Evolutionary conservation across 1,140 invertebrate species (phyloP).

Genomic region (Panagrolaimus sp.): DNA sequence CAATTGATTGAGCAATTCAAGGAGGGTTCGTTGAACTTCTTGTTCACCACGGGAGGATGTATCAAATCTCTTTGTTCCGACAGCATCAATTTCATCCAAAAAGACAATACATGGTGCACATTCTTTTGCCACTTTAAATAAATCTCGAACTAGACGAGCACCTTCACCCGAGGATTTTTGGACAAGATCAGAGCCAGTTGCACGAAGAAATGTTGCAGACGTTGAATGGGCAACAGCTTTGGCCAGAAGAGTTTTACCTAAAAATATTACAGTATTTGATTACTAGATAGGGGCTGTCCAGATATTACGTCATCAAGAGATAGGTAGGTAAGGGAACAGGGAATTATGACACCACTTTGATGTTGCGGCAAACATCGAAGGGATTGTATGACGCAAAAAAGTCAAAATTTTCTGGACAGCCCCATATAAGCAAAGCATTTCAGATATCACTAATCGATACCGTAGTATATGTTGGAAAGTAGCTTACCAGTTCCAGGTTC

Average conservation of each 20-base stretch:
- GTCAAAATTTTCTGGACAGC: not conserved
- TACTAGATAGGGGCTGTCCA: too few species aligned
- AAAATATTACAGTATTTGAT: conserved; percentile 2
- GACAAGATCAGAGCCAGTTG: conserved; percentile 49
- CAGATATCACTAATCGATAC: not conserved
- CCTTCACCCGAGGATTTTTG: conserved; percentile 50
- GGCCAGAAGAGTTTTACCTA: conserved; percentile 46
- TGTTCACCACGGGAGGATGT: too few species aligned
- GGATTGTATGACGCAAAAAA: not conserved
- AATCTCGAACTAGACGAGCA: conserved; percentile 42
- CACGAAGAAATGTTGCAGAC: conserved; percentile 46
- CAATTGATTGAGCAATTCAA: too few species aligned
- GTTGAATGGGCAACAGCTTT: conserved; percentile 50
- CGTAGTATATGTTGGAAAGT: too few species aligned
- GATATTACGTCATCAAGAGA: too few species aligned
- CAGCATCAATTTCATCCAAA: conserved; percentile 51
- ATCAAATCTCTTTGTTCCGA: conserved; percentile 52
- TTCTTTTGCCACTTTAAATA: conserved; percentile 49
- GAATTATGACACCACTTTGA: too few species aligned
- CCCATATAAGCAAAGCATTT: not conserved
- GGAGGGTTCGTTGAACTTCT: too few species aligned
- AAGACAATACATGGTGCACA: conserved; percentile 50
- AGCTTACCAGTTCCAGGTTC: conserved; percentile 45
- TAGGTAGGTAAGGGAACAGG: too few species aligned
- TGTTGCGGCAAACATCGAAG: too few species aligned